Base-by-base conservation (phyloP, 35 echinoderm and acorn worm genomes). In the Ophiothrix spiculata region DNA sequence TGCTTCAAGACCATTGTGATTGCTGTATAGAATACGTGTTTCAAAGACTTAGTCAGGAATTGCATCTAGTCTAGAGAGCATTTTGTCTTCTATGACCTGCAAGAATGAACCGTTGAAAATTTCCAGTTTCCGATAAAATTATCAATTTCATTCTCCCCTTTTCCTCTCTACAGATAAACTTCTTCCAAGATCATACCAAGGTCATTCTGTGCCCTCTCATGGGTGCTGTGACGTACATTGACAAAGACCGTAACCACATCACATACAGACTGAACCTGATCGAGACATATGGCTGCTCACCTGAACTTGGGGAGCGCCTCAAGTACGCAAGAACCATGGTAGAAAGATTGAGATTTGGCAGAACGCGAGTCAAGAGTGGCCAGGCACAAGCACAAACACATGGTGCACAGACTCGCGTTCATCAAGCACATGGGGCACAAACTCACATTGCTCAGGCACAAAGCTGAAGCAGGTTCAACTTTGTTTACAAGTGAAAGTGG, bases 141-240 rank as follows among this genome's bases (percentile, higher is more conserved):
- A n/a, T 1, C 29, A 6, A 75, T 19, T 75, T 10, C 28, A 13
- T 36, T 75, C 39, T 79, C n/a, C n/a, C n/a, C n/a, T n/a, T n/a
- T n/a, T n/a, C n/a, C n/a, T n/a, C n/a, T n/a, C 38, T 79, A 25
- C 88, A 99, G 96, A 86, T 99, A 33, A 99, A 99, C 86, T 99
- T 99, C 78, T 99, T 99, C 82, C 56, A 79, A 15, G 96, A 99
- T 54, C 96, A 99, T 79, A 99, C 96, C 17, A 99, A 99, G 84
- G 83, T 99, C 35, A 99, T 99, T 40, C 56, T 99, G 1, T 99
- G 96, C 40, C 96, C 96, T 17, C 54, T 99, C 31, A 99, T 99
- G 96, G 85, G 85, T 1, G 96, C 96, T 16, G 83, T 94, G 56
- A 99, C 96, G 3, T 99, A 99, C 86, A 94, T 99, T 33, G 96